Evolutionary conservation across 2,888 invertebrate species (phyloP), one percentile per base, ranked within the genome.

Genomic region (Mamestra brassicae): DNA sequence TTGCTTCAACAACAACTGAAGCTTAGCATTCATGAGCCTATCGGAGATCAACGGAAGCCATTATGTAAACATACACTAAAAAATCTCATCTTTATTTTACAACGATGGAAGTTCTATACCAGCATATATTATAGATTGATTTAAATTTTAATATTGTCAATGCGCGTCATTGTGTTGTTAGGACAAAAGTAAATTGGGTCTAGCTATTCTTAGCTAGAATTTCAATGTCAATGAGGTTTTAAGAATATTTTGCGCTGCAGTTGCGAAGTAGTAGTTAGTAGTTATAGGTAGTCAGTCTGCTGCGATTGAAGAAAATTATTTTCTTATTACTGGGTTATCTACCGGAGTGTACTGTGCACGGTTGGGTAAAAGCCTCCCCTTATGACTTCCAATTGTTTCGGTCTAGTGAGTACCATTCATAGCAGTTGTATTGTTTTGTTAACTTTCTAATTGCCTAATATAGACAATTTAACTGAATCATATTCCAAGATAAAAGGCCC

Each of bases 161-260:
- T 26, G 47, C 54, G 38, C 34, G 10, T 42, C 47, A 61, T 42
- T 50, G 13, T 36, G 68, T 79, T 74, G 42, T 69, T 83, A 74
- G 4, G 69, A 55, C 50, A 57, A 71, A 68, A 64, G 34, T 47
- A 63, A 67, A 83, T 47, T 71, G 42, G 47, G 62, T 57, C 66
- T 50, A 45, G 79, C 63, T 80, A 83, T 84, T 81, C 42, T 75
- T 80, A 80, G 76, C n/a, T 13, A 42, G 34, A 15, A 47, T 52
- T 69, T 84, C 81, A 84, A 84, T 81, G 81, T 76, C 81, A 81
- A 67, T 62, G 68, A 42, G 52, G 34, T 42, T 80, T 50, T 62
- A 71, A 42, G 52, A 60, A 61, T 61, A 65, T 54, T 15, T 42
- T 58, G 26, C 68, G 60, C 10, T 73, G 73, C 69, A 38, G 45